A percentile compares a stretch with the other conserved stretches of the same genome.
phyloP scores from a whole-genome alignment of 2,113 vertebrate genomes.

The Haemorhous mexicanus region DNA sequence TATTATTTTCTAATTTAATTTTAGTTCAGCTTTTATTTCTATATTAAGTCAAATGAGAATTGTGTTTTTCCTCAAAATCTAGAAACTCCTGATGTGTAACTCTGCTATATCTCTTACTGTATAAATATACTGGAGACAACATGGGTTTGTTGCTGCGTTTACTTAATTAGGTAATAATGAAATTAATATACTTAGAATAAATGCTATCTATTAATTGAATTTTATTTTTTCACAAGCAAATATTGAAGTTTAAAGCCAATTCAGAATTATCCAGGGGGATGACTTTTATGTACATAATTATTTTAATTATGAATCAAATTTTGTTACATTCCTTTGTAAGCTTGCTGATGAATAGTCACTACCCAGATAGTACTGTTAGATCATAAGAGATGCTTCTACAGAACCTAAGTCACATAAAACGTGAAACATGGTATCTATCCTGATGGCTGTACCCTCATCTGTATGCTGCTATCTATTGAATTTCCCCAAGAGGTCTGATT shows the following conservation, averaged over 20 bases:
- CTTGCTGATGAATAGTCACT: background rate
- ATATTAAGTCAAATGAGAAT: background rate
- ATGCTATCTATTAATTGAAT: background rate
- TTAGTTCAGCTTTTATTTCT: background rate
- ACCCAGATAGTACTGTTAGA: background rate
- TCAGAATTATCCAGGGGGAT: background rate
- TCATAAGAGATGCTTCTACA: background rate
- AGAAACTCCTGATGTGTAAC: background rate
- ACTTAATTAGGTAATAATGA: background rate
- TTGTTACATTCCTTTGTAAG: background rate
- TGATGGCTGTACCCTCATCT: background rate
- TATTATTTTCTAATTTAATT: background rate
- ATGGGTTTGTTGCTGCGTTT: background rate
- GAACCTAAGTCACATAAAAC: background rate
- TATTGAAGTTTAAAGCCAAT: background rate
- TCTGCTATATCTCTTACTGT: background rate
- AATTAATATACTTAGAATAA: background rate
- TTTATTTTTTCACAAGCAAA: background rate
- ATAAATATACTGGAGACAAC: background rate
- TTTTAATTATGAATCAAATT: background rate
- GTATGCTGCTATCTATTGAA: background rate
- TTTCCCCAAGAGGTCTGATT: background rate
- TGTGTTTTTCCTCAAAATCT: background rate
- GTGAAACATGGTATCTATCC: background rate
- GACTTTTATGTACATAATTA: background rate